phyloP scores from a whole-genome alignment of 2,113 vertebrate genomes.

The Australoheros scitulus region DNA sequence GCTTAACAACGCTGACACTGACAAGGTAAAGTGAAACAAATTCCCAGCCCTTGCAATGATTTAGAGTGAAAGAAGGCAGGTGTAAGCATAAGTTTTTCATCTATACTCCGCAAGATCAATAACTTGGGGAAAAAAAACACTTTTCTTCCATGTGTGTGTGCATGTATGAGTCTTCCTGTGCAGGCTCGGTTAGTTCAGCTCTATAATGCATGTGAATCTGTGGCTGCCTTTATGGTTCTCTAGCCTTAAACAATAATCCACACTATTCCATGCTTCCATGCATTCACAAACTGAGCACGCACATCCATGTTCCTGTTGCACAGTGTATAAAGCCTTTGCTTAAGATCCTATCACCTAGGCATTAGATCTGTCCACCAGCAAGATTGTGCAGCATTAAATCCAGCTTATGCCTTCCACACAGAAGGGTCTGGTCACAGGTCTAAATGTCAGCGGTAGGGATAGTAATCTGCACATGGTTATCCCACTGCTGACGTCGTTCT shows the following conservation, averaged over 20 bases:
- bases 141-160: background rate
- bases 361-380: slow-evolving; percentile 44
- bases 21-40: slow-evolving; percentile 82
- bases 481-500: slow-evolving; percentile 61
- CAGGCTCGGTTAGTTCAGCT: slow-evolving; percentile 3
- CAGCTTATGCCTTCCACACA: slow-evolving; percentile 50
- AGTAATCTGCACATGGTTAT: slow-evolving; percentile 68
- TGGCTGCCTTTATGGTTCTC: slow-evolving; percentile 17
- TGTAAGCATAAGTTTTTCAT: background rate
- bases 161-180: background rate
- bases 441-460: slow-evolving; percentile 42
- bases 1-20: slow-evolving; percentile 83
- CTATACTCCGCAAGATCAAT: background rate
- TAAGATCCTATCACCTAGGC: slow-evolving; percentile 57
- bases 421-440: slow-evolving; percentile 53
- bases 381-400: slow-evolving; percentile 54
- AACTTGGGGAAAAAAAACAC: background rate
- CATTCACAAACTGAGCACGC: slow-evolving; percentile 28
- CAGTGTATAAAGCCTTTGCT: slow-evolving; percentile 36
- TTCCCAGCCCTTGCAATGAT: background rate
- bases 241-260: slow-evolving; percentile 44
- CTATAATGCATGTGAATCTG: slow-evolving; percentile 45
- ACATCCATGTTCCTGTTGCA: slow-evolving; percentile 31
- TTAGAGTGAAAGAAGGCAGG: background rate
- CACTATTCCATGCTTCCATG: slow-evolving; percentile 18